phyloP scores from a whole-genome alignment of 1,140 invertebrate genomes.

The Aphelinus certus region DNA sequence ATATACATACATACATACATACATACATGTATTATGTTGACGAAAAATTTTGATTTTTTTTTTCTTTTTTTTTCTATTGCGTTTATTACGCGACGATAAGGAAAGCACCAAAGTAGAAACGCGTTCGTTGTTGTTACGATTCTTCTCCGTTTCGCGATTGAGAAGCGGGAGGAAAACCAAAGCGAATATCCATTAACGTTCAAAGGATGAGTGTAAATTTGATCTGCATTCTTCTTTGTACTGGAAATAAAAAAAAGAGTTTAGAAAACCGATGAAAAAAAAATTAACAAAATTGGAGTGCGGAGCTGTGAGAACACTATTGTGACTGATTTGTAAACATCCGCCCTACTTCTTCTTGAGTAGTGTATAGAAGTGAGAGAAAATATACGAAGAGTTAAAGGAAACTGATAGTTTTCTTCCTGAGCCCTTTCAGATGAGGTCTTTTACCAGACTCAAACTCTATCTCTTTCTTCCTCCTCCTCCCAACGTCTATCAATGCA shows the following conservation, averaged over 20 bases:
- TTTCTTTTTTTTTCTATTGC: too few species aligned
- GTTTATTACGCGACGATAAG: too few species aligned
- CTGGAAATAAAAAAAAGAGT: slow-evolving; percentile 17
- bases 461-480: too few species aligned
- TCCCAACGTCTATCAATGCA: too few species aligned
- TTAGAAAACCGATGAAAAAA: neutral
- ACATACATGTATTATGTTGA: neutral
- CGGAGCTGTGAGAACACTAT: neutral
- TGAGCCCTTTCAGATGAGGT: neutral
- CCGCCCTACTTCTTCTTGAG: neutral
- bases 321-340: slow-evolving; percentile 11
- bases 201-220: slow-evolving; percentile 24
- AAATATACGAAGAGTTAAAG: slow-evolving; percentile 8
- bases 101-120: too few species aligned
- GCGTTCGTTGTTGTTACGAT: too few species aligned
- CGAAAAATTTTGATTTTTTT: neutral
- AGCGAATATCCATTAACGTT: neutral
- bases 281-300: slow-evolving; percentile 11
- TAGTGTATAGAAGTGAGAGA: slow-evolving; percentile 8
- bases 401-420: neutral
- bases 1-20: neutral
- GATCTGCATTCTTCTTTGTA: slow-evolving; percentile 30
- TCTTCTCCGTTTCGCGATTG: too few species aligned
- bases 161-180: too few species aligned
- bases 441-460: neutral